Evolutionary conservation across 2,888 invertebrate genomes (phyloP).

Genomic region (Perithous albicinctus): DNA sequence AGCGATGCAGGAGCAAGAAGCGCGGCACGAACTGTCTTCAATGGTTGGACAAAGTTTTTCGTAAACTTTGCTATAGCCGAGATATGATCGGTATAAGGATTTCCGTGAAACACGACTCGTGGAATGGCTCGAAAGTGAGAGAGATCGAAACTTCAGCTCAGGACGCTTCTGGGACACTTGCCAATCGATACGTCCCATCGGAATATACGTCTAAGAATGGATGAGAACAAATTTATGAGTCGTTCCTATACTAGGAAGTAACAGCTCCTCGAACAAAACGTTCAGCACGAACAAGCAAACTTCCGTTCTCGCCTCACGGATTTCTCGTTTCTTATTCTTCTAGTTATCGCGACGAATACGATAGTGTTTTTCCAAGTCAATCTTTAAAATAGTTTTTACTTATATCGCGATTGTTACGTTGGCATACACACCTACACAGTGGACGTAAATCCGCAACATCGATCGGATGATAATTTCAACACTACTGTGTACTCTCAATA

Average conservation of each 20-base stretch:
- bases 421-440: neutral
- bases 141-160: slow-evolving; percentile 34
- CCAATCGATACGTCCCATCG: slow-evolving; percentile 64
- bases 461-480: too few relatives aligned
- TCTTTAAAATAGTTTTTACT: slow-evolving; percentile 6
- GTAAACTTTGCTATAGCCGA: slow-evolving; percentile 52
- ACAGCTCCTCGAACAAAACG: slow-evolving; percentile 24
- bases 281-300: slow-evolving; percentile 46
- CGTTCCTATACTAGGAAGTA: slow-evolving; percentile 11
- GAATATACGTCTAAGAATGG: slow-evolving; percentile 58
- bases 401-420: neutral
- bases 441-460: too few relatives aligned
- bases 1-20: slow-evolving; percentile 20
- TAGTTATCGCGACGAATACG: slow-evolving; percentile 1
- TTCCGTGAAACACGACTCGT: slow-evolving; percentile 38
- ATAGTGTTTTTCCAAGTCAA: slow-evolving; percentile 5
- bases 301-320: slow-evolving; percentile 32
- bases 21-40: slow-evolving; percentile 1
- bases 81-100: slow-evolving; percentile 55
- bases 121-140: slow-evolving; percentile 3
- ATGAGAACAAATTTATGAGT: slow-evolving; percentile 56
- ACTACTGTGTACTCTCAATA: too few relatives aligned
- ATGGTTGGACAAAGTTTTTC: slow-evolving; percentile 57
- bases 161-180: slow-evolving; percentile 43
- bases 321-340: slow-evolving; percentile 29